Conservation (phyloP, 2,888 invertebrate species). For the Leptothorax acervorum region DNA sequence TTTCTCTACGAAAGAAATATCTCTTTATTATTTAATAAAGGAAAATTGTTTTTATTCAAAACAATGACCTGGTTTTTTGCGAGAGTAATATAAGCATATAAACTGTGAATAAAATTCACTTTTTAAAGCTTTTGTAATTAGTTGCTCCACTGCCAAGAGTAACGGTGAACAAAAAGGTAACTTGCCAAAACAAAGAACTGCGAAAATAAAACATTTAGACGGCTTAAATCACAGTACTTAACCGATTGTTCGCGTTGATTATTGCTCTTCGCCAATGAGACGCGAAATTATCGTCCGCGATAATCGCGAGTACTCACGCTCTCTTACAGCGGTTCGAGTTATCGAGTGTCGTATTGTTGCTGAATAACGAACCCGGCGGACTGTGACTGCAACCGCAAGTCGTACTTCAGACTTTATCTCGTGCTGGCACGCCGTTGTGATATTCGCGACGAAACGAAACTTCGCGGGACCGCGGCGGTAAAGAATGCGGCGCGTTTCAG, state of each 20-base stretch:
- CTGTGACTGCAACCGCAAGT: constrained; percentile 44
- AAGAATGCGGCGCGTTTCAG: constrained; percentile 63
- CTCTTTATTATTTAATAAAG: neutral
- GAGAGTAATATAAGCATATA: neutral
- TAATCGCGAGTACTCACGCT: constrained; percentile 26
- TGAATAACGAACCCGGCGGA: constrained; percentile 51
- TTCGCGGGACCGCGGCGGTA: constrained; percentile 18
- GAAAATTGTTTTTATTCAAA: neutral
- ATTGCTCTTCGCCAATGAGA: neutral
- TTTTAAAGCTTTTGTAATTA: neutral
- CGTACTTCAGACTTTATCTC: constrained; percentile 61
- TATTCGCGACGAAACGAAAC: constrained; percentile 54
- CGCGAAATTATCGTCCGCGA: constrained; percentile 29
- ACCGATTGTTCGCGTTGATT: neutral
- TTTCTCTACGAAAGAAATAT: neutral
- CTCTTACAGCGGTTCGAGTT: neutral
- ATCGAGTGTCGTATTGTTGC: constrained; percentile 19
- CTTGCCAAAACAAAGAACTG: neutral
- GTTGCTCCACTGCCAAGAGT: neutral
- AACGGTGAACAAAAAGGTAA: neutral
- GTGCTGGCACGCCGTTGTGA: constrained; percentile 49
- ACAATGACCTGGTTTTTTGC: neutral
- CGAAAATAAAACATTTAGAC: neutral
- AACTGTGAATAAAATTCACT: neutral
- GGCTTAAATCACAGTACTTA: neutral